phyloP scores from a whole-genome alignment of 1,140 invertebrate species.

The Antheraea mylitta region DNA sequence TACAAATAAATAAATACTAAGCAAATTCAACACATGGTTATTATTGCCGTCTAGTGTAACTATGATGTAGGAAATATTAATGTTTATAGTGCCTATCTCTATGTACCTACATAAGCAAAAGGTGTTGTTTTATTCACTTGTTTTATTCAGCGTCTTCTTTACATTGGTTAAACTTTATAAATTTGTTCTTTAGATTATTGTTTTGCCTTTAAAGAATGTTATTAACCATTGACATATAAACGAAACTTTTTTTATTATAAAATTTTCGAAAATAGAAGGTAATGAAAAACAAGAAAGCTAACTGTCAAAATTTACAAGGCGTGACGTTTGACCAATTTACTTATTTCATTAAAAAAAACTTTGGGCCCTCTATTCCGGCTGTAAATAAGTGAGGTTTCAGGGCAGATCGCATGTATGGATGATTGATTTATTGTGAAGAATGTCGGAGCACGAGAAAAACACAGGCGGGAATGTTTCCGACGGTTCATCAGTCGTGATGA shows the following conservation, averaged over 20 bases:
- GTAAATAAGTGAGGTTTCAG: conserved; percentile 41
- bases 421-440: conserved; percentile 43
- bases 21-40: no score
- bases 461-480: conserved; percentile 28
- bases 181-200: not conserved
- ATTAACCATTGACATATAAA: not conserved
- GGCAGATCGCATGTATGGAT: conserved; percentile 49
- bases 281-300: conserved; percentile 51
- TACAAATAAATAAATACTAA: no score
- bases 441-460: conserved; percentile 62
- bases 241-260: conserved; percentile 20
- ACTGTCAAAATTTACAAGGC: conserved; percentile 66
- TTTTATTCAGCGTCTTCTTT: no score
- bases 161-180: no score
- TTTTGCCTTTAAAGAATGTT: not conserved
- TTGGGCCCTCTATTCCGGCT: conserved; percentile 40
- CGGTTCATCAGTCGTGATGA: conserved; percentile 37
- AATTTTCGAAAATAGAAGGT: conserved; percentile 63
- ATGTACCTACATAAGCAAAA: no score
- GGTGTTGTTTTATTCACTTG: no score
- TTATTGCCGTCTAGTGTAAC: no score
- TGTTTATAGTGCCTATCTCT: no score
- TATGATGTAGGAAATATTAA: no score
- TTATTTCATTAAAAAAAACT: conserved; percentile 53
- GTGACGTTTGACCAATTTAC: conserved; percentile 61